Evolutionary conservation across 2,888 invertebrate species (phyloP).

Genomic region (Marasmarcha lunaedactyla): DNA sequence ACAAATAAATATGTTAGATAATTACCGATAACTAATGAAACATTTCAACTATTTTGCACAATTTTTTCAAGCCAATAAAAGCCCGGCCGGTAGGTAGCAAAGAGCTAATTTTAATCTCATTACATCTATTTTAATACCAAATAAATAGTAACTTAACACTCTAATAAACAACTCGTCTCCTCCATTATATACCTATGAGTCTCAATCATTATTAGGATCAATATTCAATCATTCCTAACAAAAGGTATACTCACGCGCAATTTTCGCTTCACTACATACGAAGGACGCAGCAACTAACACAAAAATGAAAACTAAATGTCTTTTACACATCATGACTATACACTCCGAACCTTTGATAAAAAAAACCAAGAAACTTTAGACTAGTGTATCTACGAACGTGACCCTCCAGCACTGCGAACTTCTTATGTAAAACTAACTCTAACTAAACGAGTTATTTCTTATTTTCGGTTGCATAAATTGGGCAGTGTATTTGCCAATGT

Average conservation of each 20-base stretch:
- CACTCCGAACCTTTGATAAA: constrained; percentile 14
- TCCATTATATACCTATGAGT: too few species aligned
- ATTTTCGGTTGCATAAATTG: constrained; percentile 60
- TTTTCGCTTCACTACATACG: constrained; percentile 33
- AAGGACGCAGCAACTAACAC: constrained; percentile 31
- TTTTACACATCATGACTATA: constrained; percentile 37
- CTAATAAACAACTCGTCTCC: too few species aligned
- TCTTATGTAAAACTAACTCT: constrained; percentile 53
- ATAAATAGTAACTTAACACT: too few species aligned
- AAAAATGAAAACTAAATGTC: constrained; percentile 36
- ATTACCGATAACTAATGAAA: too few species aligned
- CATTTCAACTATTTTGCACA: too few species aligned
- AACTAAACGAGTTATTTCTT: constrained; percentile 55
- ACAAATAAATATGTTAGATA: too few species aligned
- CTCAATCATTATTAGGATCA: too few species aligned
- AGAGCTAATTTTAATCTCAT: too few species aligned
- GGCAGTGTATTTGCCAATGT: constrained; percentile 50
- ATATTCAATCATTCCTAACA: too few species aligned
- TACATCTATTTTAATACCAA: too few species aligned
- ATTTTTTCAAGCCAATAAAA: too few species aligned
- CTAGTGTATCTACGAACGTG: constrained; percentile 23
- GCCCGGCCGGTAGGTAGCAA: too few species aligned
- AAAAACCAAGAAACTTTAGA: constrained; percentile 9
- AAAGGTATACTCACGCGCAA: constrained; percentile 46
- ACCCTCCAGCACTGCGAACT: constrained; percentile 36